phyloP scores from a whole-genome alignment of 2,113 vertebrate species.

The Rhinoderma darwinii region DNA sequence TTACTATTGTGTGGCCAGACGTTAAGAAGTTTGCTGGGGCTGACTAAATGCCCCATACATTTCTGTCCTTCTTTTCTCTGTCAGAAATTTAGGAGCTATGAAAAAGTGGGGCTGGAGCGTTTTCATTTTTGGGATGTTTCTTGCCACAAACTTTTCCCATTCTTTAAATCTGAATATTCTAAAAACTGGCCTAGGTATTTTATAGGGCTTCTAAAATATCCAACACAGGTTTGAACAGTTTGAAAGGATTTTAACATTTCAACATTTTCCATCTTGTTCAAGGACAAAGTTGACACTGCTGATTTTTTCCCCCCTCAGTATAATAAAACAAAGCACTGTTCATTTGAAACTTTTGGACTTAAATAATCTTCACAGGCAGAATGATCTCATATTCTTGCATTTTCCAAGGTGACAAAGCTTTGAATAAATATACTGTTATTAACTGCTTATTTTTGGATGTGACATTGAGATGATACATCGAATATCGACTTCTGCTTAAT shows the following conservation, averaged over 20 bases:
- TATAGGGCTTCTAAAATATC: neutral
- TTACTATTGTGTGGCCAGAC: too few species aligned
- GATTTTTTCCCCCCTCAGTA: neutral
- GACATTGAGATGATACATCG: constrained; percentile 47
- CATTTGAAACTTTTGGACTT: constrained; percentile 36
- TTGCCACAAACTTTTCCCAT: neutral
- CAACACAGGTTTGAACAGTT: neutral
- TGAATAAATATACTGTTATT: constrained; percentile 50
- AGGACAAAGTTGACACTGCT: constrained; percentile 36
- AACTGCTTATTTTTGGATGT: constrained; percentile 47
- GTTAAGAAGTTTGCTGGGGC: too few species aligned
- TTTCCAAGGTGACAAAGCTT: constrained; percentile 52
- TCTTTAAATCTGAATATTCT: neutral
- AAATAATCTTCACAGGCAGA: constrained; percentile 22
- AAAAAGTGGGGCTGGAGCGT: neutral
- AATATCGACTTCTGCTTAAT: constrained; percentile 50
- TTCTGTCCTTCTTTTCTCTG: too few species aligned
- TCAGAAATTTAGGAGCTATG: neutral
- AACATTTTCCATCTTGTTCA: constrained; percentile 17
- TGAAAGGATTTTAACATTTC: neutral
- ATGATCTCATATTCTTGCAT: constrained; percentile 49
- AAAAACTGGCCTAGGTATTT: neutral
- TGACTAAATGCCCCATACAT: too few species aligned
- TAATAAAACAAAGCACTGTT: constrained; percentile 31
- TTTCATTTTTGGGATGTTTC: neutral